Percentiles rank a stretch among this genome's conserved stretches.
These are phyloP conservation scores for Coptodon rendalli DNA, from an alignment of 2,113 vertebrate species.

Conservation along the genomic window DNA sequence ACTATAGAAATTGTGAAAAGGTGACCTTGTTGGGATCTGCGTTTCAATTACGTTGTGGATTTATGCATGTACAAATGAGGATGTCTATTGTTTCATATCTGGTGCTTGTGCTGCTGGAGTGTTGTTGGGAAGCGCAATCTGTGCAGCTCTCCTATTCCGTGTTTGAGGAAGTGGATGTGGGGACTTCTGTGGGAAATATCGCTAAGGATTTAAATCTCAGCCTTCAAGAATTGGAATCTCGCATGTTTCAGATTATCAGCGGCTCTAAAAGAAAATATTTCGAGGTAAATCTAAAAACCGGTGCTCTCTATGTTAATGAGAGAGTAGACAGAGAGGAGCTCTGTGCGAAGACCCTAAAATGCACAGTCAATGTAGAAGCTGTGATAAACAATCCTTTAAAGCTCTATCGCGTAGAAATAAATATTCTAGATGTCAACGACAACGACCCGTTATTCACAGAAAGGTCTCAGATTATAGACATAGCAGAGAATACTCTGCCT, in stretches of 20 bases:
- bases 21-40: neutral
- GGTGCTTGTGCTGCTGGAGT: neutral
- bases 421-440: constrained; percentile 64
- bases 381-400: constrained; percentile 60
- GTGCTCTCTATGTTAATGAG: constrained; percentile 36
- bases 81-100: neutral
- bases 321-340: constrained; percentile 50
- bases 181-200: constrained; percentile 55
- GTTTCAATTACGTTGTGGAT: neutral
- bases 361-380: constrained; percentile 38
- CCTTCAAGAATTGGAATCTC: constrained; percentile 37
- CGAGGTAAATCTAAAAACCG: constrained; percentile 56
- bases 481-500: neutral
- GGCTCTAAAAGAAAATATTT: constrained; percentile 49
- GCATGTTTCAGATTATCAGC: constrained; percentile 49
- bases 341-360: constrained; percentile 16
- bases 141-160: constrained; percentile 52
- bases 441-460: constrained; percentile 18
- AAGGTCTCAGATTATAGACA: neutral
- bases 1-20: neutral
- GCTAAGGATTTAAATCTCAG: constrained; percentile 55
- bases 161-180: constrained; percentile 50
- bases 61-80: neutral
- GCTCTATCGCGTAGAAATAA: constrained; percentile 55
- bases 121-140: constrained; percentile 32